A percentile compares a stretch with the other conserved stretches of the same genome.
phyloP scores from a whole-genome alignment of 2,113 vertebrate genomes.

The Anguilla japonica region DNA sequence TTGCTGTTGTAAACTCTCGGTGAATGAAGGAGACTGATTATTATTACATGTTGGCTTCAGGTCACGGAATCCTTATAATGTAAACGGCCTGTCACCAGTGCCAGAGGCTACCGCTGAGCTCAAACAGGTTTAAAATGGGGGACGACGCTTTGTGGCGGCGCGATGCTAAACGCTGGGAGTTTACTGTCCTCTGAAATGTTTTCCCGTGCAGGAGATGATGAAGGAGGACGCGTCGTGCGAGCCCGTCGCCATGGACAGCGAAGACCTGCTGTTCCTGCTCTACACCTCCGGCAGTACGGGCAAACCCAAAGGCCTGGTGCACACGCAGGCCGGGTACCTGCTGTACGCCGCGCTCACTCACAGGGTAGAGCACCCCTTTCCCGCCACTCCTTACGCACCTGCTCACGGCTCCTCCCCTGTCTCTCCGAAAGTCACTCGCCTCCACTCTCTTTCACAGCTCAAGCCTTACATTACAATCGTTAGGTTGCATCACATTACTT shows the following conservation, averaged over 20 bases:
- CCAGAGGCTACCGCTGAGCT: neutral
- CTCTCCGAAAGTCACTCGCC: no score
- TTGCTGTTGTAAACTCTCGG: no score
- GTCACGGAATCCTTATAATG: neutral
- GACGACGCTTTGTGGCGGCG: neutral
- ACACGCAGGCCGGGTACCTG: constrained; percentile 79
- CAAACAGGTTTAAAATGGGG: neutral
- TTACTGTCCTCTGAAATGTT: neutral
- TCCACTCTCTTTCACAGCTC: no score
- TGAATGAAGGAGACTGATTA: no score
- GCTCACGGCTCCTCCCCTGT: no score
- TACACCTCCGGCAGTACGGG: constrained; percentile 79
- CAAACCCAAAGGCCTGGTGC: constrained; percentile 78
- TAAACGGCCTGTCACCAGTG: neutral
- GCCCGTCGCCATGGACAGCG: constrained; percentile 72
- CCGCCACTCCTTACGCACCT: neutral
- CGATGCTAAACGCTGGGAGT: neutral
- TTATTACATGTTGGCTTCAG: neutral
- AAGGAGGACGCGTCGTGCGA: constrained; percentile 70
- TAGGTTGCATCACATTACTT: no score
- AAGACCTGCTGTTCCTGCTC: constrained; percentile 75
- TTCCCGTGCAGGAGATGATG: constrained; percentile 68
- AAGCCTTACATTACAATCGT: no score
- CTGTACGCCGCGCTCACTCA: constrained; percentile 74
- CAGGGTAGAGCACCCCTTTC: constrained; percentile 55